Percentiles rank a stretch among this genome's conserved stretches.
These are phyloP conservation scores for Achroia grisella DNA, from an alignment of 1,140 invertebrate genomes.

Conservation along the genomic window DNA sequence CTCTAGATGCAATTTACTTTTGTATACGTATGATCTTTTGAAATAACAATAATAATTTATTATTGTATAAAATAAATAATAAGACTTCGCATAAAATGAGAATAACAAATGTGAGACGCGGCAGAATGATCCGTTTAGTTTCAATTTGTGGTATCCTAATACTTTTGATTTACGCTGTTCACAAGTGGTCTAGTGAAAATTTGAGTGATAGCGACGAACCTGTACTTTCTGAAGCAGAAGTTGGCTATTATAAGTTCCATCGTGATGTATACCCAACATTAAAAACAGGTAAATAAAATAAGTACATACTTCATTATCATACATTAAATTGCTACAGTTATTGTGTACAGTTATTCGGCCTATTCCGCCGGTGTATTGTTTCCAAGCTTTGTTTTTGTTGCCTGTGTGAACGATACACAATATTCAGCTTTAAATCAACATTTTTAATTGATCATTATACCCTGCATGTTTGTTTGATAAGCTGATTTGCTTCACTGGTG, in stretches of 20 bases:
- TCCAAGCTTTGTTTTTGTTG: too few species aligned
- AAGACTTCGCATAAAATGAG: too few species aligned
- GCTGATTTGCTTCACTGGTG: too few species aligned
- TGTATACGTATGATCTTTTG: too few species aligned
- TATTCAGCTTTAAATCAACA: too few species aligned
- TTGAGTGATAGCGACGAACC: conserved; percentile 20
- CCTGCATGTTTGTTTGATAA: too few species aligned
- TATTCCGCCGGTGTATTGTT: conserved; percentile 19
- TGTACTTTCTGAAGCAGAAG: conserved; percentile 21
- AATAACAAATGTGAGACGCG: conserved; percentile 59
- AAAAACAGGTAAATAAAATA: conserved; percentile 25
- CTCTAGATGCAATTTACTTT: too few species aligned
- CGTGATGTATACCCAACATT: conserved; percentile 50
- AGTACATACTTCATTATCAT: conserved; percentile 1
- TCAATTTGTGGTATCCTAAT: conserved; percentile 40
- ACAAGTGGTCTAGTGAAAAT: conserved; percentile 48
- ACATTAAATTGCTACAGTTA: background rate
- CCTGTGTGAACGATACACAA: too few species aligned
- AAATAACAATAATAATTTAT: too few species aligned
- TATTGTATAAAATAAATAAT: too few species aligned
- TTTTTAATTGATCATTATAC: too few species aligned
- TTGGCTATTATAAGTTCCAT: conserved; percentile 44
- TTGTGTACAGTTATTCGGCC: conserved; percentile 40
- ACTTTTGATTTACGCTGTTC: conserved; percentile 52
- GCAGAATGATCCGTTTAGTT: conserved; percentile 50